Base-by-base conservation (phyloP, 2,888 invertebrate species). In the Erebia palarica region DNA sequence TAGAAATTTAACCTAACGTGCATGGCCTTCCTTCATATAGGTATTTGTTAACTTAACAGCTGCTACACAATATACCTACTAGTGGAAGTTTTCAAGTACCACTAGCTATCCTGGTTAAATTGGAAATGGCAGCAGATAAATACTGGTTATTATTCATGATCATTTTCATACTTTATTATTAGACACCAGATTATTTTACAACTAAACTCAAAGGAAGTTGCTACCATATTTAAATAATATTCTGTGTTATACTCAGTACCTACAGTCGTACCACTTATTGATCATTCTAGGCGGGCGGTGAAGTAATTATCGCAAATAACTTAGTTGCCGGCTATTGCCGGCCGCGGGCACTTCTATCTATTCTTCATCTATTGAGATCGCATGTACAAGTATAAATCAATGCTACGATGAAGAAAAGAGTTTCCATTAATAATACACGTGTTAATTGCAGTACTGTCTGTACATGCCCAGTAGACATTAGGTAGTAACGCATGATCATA, bases 361-460 rank as follows among this genome's bases (percentile, higher is more conserved):
- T n/a, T n/a, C n/a, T n/a, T n/a, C n/a, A n/a, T n/a, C n/a, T n/a
- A 72, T 79, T 80, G 80, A 80, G 80, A 82, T 83, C 80, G 80
- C 78, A 79, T 80, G 79, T 79, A 87, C 87, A 87, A 89, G 79
- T 79, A 87, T 87, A 87, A 89, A 90, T 89, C 87, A 87, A 89
- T 88, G 86, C 79, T 83, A 80, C 79, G 78, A 80, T 78, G 81
- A 82, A 84, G 81, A 84, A 77, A 81, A 75, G 80, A 78, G 14
- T 57, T 64, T 80, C 78, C 78, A 84, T 86, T 83, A 87, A 87
- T 86, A 84, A 86, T 79, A 81, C 77, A 83, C 80, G 78, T 77
- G 72, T 78, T 90, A 88, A 91, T 89, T 87, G 83, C 78, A 82
- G 83, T 81, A 81, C 80, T 81, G 82, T 69, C 78, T 78, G 82